phyloP scores from a whole-genome alignment of 2,888 invertebrate species.

The Apotomis turbidana region DNA sequence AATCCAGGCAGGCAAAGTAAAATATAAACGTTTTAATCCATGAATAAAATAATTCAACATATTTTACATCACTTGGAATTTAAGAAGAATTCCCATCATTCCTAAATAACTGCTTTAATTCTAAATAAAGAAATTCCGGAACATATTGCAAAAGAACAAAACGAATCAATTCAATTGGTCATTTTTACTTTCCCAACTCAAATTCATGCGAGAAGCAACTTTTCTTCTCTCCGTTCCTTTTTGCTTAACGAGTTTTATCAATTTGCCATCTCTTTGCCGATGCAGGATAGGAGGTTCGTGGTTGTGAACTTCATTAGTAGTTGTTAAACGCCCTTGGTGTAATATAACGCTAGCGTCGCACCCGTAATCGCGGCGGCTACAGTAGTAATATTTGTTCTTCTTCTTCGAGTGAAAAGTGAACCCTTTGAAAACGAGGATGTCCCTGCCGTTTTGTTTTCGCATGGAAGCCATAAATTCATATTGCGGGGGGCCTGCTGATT shows the following conservation, averaged over 20 bases:
- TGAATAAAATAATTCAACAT: too few relatives aligned
- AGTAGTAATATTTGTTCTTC: conserved; percentile 25
- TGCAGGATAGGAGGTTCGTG: conserved; percentile 32
- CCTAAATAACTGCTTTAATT: too few relatives aligned
- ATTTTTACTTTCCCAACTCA: neutral
- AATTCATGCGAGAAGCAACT: neutral
- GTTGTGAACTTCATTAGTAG: conserved; percentile 21
- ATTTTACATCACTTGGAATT: too few relatives aligned
- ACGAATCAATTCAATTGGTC: neutral
- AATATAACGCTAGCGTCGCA: conserved; percentile 19
- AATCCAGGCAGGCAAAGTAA: too few relatives aligned
- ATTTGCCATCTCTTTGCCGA: conserved; percentile 28
- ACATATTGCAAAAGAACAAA: too few relatives aligned
- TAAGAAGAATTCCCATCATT: too few relatives aligned
- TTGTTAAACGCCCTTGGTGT: conserved; percentile 11
- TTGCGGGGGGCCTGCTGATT: conserved; percentile 30
- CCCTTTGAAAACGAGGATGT: conserved; percentile 41
- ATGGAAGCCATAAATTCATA: conserved; percentile 43
- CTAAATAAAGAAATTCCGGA: too few relatives aligned
- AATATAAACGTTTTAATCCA: too few relatives aligned
- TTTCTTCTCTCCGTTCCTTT: neutral
- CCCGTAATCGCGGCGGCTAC: conserved; percentile 24
- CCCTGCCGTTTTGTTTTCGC: conserved; percentile 37
- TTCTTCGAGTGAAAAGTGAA: conserved; percentile 41
- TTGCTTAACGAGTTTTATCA: neutral